phyloP scores from a whole-genome alignment of 2,797 vertebrate genomes.

The Darevskia mixta region DNA sequence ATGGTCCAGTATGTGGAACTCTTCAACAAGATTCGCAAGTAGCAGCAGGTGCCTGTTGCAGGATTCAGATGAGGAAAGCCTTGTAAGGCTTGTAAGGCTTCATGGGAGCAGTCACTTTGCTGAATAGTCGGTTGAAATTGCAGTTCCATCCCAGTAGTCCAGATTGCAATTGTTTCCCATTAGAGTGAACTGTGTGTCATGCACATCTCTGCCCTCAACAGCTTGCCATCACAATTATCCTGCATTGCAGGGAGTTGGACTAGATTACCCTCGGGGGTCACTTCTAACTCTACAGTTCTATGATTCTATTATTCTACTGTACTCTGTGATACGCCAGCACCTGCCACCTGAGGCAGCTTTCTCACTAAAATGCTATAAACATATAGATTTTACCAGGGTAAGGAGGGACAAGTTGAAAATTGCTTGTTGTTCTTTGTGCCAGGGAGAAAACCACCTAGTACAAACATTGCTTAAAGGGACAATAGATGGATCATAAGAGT shows the following conservation, averaged over 20 bases:
- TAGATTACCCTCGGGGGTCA: too few relatives aligned
- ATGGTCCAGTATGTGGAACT: constrained; percentile 97
- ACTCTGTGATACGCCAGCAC: too few relatives aligned
- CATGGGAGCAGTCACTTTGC: neutral
- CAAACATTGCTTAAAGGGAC: neutral
- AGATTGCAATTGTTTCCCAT: neutral
- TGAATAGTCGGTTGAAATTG: neutral
- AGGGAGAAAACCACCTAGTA: neutral
- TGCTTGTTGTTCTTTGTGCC: neutral
- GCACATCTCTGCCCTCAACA: too few relatives aligned
- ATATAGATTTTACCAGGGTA: neutral
- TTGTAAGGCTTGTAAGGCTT: fast-evolving
- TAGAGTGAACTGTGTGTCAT: too few relatives aligned
- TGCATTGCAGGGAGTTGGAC: too few relatives aligned
- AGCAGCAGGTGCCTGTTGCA: constrained; percentile 88
- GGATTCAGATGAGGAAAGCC: constrained; percentile 83
- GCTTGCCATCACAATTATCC: too few relatives aligned
- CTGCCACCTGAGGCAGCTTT: too few relatives aligned
- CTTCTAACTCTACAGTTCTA: too few relatives aligned
- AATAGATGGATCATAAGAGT: neutral
- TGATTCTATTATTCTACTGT: too few relatives aligned
- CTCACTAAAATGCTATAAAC: neutral
- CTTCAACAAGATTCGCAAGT: constrained; percentile 96
- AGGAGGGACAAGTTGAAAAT: neutral
- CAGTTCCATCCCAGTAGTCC: neutral